A percentile compares a stretch with the other conserved stretches of the same genome.
These are phyloP conservation scores for Choreutis nemorana DNA, from an alignment of 2,888 invertebrate genomes.

Conservation along the genomic window DNA sequence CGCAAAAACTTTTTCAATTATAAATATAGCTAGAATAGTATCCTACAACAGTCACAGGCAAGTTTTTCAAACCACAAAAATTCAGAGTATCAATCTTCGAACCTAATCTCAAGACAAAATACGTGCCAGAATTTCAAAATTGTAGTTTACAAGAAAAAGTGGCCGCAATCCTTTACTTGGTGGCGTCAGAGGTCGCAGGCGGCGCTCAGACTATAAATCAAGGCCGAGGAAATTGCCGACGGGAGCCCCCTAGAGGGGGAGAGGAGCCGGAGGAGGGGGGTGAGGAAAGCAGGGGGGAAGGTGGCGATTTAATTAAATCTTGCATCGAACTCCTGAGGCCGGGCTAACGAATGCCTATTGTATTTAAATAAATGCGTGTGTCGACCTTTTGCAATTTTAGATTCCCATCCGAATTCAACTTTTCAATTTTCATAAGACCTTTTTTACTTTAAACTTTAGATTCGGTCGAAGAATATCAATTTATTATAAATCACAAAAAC, in stretches of 20 bases:
- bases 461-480: too few species aligned
- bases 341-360: slow-evolving; percentile 63
- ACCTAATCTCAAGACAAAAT: too few species aligned
- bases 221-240: slow-evolving; percentile 60
- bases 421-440: too few species aligned
- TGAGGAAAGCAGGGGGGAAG: slow-evolving; percentile 12
- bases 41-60: too few species aligned
- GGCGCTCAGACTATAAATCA: slow-evolving; percentile 63
- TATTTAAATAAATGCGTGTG: slow-evolving; percentile 62
- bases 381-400: slow-evolving; percentile 53
- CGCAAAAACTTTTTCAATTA: too few species aligned
- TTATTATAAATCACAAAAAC: too few species aligned
- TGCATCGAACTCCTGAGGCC: slow-evolving; percentile 67
- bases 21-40: too few species aligned
- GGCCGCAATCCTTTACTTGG: slow-evolving; percentile 50
- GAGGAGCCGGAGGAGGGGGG: slow-evolving; percentile 13
- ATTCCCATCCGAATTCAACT: too few species aligned
- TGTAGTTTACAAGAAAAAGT: slow-evolving; percentile 23
- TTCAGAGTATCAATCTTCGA: too few species aligned
- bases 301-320: slow-evolving; percentile 69
- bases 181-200: slow-evolving; percentile 20
- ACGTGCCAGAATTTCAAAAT: not conserved
- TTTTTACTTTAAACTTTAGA: too few species aligned
- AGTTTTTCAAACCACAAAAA: too few species aligned
- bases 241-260: slow-evolving; percentile 20